Evolutionary conservation across 2,888 invertebrate genomes (phyloP).

Genomic region (Metalampra italica): DNA sequence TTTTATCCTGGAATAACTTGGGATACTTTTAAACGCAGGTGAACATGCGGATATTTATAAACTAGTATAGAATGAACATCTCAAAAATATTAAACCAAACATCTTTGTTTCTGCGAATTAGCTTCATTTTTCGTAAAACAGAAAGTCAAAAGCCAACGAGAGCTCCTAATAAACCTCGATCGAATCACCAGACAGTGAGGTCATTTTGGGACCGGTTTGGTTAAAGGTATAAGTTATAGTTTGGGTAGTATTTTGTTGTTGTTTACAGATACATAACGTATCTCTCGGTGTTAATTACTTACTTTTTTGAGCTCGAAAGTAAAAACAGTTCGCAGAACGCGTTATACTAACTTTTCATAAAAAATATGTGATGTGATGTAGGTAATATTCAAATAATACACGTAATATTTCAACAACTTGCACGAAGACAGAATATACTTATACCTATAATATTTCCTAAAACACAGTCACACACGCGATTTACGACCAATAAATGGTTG

Average conservation of each 20-base stretch:
- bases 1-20: not conserved
- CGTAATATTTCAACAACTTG: no score
- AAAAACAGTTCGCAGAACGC: not conserved
- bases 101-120: not conserved
- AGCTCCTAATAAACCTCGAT: conserved; percentile 4
- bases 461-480: conserved; percentile 12
- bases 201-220: conserved; percentile 57
- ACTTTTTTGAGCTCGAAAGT: no score
- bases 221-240: conserved; percentile 31
- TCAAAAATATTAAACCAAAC: not conserved
- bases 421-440: no score
- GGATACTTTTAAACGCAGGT: no score
- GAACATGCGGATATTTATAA: no score
- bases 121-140: not conserved
- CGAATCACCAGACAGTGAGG: conserved; percentile 57
- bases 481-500: conserved; percentile 31
- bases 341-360: not conserved
- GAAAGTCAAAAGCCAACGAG: not conserved
- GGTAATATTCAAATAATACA: no score
- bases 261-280: conserved; percentile 12
- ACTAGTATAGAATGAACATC: no score
- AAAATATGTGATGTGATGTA: no score
- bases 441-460: no score
- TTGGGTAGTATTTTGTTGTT: conserved; percentile 25
- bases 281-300: no score